A percentile compares a stretch with the other conserved stretches of the same genome.
Evolutionary conservation across 2,888 invertebrate genomes (phyloP).

Genomic region (Morinoia aosen): DNA sequence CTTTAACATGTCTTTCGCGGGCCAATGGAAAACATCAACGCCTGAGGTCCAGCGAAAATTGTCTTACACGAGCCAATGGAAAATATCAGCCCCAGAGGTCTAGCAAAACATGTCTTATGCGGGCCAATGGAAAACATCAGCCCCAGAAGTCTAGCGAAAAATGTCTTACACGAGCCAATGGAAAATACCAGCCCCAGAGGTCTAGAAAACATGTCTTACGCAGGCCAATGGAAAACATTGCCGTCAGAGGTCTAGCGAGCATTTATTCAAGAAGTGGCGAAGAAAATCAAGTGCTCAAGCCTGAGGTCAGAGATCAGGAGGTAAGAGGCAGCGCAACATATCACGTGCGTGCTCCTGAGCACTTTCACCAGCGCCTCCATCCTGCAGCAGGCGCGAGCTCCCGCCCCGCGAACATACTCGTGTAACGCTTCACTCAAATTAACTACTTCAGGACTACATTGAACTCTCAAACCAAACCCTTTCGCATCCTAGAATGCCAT

Average conservation of each 20-base stretch:
- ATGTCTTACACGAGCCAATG: too few relatives aligned
- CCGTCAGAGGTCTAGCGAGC: neutral
- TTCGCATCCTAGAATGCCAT: slow-evolving; percentile 2
- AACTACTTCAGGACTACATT: neutral
- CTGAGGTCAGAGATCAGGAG: slow-evolving; percentile 21
- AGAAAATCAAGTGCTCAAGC: neutral
- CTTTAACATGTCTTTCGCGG: too few relatives aligned
- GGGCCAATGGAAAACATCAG: too few relatives aligned
- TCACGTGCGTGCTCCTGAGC: slow-evolving; percentile 41
- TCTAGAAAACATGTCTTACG: neutral
- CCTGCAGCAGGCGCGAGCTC: neutral
- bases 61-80: too few relatives aligned
- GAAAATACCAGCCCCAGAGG: too few relatives aligned
- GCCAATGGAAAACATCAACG: too few relatives aligned
- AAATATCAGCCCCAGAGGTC: too few relatives aligned
- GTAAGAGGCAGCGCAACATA: slow-evolving; percentile 50
- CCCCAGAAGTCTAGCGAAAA: too few relatives aligned
- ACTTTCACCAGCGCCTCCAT: slow-evolving; percentile 22
- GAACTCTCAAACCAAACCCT: neutral
- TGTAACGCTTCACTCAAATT: slow-evolving; percentile 3
- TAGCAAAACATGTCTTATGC: neutral
- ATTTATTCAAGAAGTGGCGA: slow-evolving; percentile 7
- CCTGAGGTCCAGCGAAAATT: too few relatives aligned
- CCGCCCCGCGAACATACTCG: neutral
- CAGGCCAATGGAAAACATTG: neutral